Percentiles rank a stretch among this genome's conserved stretches.
Conservation (phyloP, 2,113 vertebrate species). For the Otolemur garnettii region DNA sequence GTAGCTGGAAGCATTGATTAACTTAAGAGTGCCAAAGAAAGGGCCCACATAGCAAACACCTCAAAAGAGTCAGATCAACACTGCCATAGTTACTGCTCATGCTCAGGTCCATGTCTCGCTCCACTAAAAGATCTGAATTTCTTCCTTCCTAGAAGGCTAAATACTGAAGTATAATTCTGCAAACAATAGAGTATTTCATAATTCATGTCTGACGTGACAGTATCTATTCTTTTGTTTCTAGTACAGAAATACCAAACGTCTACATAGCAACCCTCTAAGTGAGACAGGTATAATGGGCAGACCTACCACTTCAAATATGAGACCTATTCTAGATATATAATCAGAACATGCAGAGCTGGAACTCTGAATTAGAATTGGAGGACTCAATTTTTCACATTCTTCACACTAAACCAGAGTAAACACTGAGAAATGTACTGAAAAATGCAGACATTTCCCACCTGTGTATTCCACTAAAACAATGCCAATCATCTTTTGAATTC, state of each 20-base stretch:
- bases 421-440: not conserved
- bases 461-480: not conserved
- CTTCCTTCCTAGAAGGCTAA: conserved; percentile 37
- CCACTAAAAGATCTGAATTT: not conserved
- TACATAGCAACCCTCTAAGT: not conserved
- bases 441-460: conserved; percentile 17
- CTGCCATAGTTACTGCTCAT: not conserved
- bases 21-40: conserved; percentile 5
- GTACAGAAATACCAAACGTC: not conserved
- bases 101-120: not conserved
- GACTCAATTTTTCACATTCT: conserved; percentile 32
- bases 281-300: not conserved
- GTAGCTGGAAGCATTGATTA: not conserved
- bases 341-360: conserved; percentile 22
- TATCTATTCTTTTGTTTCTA: conserved; percentile 47
- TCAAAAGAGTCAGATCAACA: not conserved
- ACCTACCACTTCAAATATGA: not conserved
- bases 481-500: conserved; percentile 31
- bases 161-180: conserved; percentile 36
- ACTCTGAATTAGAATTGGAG: not conserved
- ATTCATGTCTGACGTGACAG: not conserved
- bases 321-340: not conserved
- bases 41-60: not conserved
- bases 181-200: not conserved
- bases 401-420: not conserved